These are phyloP conservation scores for Pogona vitticeps DNA, from an alignment of 2,113 vertebrate species.

Conservation along the genomic window DNA sequence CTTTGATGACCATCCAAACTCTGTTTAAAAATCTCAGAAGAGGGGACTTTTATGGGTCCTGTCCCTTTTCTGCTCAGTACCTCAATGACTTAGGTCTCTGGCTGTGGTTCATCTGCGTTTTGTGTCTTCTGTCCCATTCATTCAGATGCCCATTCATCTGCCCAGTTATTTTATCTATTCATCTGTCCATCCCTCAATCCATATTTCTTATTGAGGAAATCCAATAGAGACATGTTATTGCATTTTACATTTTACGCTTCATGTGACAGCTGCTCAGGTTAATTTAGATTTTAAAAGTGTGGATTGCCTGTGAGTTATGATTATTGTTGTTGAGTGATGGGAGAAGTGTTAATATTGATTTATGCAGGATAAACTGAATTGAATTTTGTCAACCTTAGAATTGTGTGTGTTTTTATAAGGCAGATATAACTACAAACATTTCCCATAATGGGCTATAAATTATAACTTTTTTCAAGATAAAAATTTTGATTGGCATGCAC, in stretches of 20 bases:
- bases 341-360: conserved; percentile 8
- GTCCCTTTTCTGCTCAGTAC: too few species aligned
- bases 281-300: neutral
- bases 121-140: neutral
- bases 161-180: neutral
- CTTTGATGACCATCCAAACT: neutral
- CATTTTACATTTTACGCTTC: neutral
- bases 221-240: neutral
- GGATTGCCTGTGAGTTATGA: conserved; percentile 10
- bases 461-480: neutral
- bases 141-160: too few species aligned
- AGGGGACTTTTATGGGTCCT: neutral
- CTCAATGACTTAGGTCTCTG: too few species aligned
- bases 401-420: conserved; percentile 18
- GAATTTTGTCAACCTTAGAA: conserved; percentile 26
- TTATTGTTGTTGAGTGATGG: neutral
- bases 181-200: neutral
- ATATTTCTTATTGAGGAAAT: neutral
- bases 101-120: too few species aligned
- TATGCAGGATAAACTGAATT: conserved; percentile 7
- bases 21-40: neutral
- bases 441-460: neutral
- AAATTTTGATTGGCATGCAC: neutral
- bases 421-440: neutral
- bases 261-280: neutral